A percentile compares a stretch with the other conserved stretches of the same genome.
phyloP scores from a whole-genome alignment of 64 coral and sea anemone species.

The Pachyseris speciosa region DNA sequence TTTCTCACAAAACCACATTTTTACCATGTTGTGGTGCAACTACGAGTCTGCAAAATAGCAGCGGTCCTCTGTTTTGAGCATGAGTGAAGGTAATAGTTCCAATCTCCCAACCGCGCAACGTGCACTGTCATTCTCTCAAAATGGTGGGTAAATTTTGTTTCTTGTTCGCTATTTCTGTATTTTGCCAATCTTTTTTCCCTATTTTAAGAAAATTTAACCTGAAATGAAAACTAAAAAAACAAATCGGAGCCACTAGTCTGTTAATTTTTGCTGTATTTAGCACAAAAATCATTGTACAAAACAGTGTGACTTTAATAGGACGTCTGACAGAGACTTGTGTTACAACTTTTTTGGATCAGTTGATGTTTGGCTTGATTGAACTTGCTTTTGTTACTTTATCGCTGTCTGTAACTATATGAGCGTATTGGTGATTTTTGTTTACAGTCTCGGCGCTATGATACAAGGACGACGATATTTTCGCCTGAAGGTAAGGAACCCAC shows the following conservation, averaged over 20 bases:
- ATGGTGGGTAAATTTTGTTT: slow-evolving; percentile 80
- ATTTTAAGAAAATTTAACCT: not conserved
- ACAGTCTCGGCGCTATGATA: slow-evolving; percentile 95
- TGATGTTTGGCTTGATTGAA: not conserved
- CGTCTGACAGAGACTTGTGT: not conserved
- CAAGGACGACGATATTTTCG: slow-evolving; percentile 98
- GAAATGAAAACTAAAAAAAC: not conserved
- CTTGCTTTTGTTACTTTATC: not conserved
- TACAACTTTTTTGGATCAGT: not conserved
- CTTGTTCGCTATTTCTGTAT: not conserved
- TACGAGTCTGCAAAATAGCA: slow-evolving; percentile 27
- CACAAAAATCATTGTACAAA: not conserved
- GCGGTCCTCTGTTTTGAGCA: slow-evolving; percentile 22
- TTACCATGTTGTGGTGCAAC: slow-evolving; percentile 65
- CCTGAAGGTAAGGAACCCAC: slow-evolving; percentile 86
- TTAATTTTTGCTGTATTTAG: not conserved
- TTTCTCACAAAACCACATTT: slow-evolving; percentile 5
- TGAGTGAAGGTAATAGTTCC: slow-evolving; percentile 30
- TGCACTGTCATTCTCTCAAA: slow-evolving; percentile 97
- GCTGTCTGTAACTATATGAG: not conserved
- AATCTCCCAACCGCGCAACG: slow-evolving; percentile 41
- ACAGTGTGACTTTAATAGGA: not conserved
- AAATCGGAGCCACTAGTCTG: not conserved
- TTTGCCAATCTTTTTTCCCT: not conserved
- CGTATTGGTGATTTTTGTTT: slow-evolving; percentile 4